Base-by-base conservation (phyloP, 2,797 vertebrate genomes). In the Anguilla anguilla region DNA sequence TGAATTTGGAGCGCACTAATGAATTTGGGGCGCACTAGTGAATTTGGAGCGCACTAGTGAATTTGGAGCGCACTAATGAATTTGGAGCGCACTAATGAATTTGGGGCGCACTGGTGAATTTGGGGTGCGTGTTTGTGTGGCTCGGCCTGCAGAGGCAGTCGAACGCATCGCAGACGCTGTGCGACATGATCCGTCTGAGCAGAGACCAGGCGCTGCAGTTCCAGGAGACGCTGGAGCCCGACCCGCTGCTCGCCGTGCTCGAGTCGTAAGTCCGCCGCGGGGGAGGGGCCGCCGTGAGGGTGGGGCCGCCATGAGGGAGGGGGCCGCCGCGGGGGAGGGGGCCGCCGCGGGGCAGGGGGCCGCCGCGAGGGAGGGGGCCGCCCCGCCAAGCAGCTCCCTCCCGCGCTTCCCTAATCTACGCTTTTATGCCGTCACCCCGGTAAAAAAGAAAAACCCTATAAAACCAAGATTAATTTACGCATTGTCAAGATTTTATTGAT, bases 151-250 rank as follows among this genome's bases (percentile, higher is more conserved):
- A 97, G 96, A 97, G 96, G 96, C 96, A 99, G 96, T 99, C 98
- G 86, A 99, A 99, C 6, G 98, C 98, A 86, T 98, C 98, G 90
- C 98, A 99, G 93, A 98, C 98, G 31, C 96, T 99, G 91, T 99
- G 98, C 91, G 98, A 99, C 94, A 97, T 99, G 91, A 96, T 99
- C 89, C 96, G 98, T 92, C 95, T 99, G 93, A 98, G 98, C 96
- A 96, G 98, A 94, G 98, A 99, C 96, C 98, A 99, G 96, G 96
- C 97, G 94, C 95, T 93, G 94, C 98, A 98, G 92, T 96, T 98
- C 92, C 97, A 97, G 91, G 98, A 99, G 87, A 95, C 94, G 7
- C 88, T 95, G 25, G 98, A 98, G 93, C 95, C 96, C 0, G 98
- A 99, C 87, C 98, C 98, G 0, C 96, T 99, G 91, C 96, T 99